Conservation (phyloP, 2,888 invertebrate genomes). For the Hyppa rectilinea region DNA sequence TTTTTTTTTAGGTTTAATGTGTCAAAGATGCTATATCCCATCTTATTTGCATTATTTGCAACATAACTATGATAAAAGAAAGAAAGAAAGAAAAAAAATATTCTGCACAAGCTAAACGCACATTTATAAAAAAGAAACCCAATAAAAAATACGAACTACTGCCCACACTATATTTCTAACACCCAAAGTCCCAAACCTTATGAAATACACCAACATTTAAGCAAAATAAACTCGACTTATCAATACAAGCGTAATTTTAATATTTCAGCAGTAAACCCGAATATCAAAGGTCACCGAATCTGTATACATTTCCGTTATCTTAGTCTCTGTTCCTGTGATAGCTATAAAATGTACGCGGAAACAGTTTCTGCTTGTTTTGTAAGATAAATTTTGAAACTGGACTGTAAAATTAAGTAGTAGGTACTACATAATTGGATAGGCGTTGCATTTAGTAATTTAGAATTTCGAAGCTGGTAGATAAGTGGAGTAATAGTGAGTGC, state of each 20-base stretch:
- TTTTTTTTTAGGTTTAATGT: background rate
- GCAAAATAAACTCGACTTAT: constrained; percentile 29
- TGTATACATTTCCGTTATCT: constrained; percentile 59
- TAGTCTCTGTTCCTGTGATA: constrained; percentile 53
- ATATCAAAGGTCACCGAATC: constrained; percentile 58
- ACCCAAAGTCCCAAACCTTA: background rate
- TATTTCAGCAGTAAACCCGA: constrained; percentile 32
- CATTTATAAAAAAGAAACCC: no score
- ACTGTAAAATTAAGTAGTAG: constrained; percentile 23
- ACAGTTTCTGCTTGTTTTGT: constrained; percentile 22
- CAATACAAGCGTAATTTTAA: constrained; percentile 33
- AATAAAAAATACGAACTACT: no score
- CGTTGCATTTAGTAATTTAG: constrained; percentile 21
- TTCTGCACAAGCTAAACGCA: no score
- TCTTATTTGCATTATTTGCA: background rate
- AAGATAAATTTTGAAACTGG: constrained; percentile 39
- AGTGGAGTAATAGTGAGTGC: constrained; percentile 1
- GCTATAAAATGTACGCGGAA: constrained; percentile 34
- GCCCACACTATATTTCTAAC: background rate
- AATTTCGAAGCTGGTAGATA: constrained; percentile 4
- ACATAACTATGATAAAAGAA: background rate
- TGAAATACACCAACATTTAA: background rate
- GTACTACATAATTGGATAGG: constrained; percentile 23
- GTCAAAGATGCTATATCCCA: background rate
- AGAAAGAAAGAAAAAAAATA: no score